phyloP scores from a whole-genome alignment of 1,140 invertebrate species.

The Dendrolimus kikuchii region DNA sequence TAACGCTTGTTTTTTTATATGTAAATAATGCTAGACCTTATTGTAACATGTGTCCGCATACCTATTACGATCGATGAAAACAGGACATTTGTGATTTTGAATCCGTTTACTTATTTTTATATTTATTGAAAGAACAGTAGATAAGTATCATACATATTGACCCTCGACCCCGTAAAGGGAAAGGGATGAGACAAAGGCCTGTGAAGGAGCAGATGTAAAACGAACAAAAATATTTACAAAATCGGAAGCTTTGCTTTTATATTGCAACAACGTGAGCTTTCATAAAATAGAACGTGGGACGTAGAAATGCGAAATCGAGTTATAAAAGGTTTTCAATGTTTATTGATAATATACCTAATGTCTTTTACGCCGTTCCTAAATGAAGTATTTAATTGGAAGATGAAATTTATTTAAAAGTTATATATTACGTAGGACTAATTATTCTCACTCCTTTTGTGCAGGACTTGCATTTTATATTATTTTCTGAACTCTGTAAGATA shows the following conservation, averaged over 20 bases:
- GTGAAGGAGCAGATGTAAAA: constrained; percentile 19
- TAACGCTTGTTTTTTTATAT: no score
- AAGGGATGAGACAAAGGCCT: constrained; percentile 10
- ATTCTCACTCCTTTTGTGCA: no score
- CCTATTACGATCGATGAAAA: no score
- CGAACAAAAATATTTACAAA: constrained; percentile 20
- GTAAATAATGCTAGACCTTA: no score
- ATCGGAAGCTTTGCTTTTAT: constrained; percentile 8
- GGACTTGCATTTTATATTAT: no score
- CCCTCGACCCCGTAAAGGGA: constrained; percentile 5
- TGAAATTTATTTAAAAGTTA: no score
- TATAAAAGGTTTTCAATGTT: constrained; percentile 10
- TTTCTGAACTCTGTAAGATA: no score
- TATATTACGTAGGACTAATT: no score
- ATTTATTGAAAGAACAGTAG: no score
- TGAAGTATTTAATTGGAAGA: neutral
- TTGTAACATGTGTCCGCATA: no score
- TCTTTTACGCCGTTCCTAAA: constrained; percentile 7
- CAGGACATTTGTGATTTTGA: no score
- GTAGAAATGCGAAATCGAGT: constrained; percentile 5
- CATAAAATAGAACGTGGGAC: constrained; percentile 3
- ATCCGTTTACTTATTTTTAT: no score
- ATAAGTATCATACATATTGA: neutral
- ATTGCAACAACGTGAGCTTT: constrained; percentile 14
- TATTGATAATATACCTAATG: constrained; percentile 5